Evolutionary conservation across 2,113 vertebrate species (phyloP).

Genomic region (Cottus gobio): DNA sequence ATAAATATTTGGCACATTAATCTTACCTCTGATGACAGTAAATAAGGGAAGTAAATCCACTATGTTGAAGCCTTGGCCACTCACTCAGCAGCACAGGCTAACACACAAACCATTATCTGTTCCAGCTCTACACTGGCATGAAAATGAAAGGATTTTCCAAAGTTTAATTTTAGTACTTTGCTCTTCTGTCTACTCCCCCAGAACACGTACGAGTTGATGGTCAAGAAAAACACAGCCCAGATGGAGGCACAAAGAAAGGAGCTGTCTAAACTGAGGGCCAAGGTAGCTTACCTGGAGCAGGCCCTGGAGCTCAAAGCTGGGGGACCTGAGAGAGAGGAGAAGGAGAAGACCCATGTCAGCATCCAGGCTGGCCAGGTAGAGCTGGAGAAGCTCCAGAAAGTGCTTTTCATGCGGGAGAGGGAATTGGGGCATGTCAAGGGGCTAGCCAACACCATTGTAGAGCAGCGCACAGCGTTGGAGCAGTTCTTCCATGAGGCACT

Average conservation of each 20-base stretch:
- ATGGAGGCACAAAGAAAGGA: slow-evolving; percentile 79
- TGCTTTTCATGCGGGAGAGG: slow-evolving; percentile 83
- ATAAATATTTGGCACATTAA: slow-evolving; percentile 73
- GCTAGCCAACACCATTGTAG: slow-evolving; percentile 82
- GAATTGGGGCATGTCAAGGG: slow-evolving; percentile 86
- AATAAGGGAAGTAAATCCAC: slow-evolving; percentile 51
- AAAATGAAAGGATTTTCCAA: slow-evolving; percentile 16
- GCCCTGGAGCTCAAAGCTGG: slow-evolving; percentile 62
- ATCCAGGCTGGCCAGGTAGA: slow-evolving; percentile 77
- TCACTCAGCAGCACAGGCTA: slow-evolving; percentile 40
- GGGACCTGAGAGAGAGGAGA: slow-evolving; percentile 74
- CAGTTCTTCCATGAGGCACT: slow-evolving; percentile 88
- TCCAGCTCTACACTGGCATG: slow-evolving; percentile 2
- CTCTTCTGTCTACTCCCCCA: slow-evolving; percentile 62
- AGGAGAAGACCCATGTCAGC: slow-evolving; percentile 58
- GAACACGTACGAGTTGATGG: slow-evolving; percentile 83
- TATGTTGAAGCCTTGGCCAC: slow-evolving; percentile 26
- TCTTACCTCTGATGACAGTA: slow-evolving; percentile 59
- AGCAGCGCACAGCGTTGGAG: slow-evolving; percentile 87
- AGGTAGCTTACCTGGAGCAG: slow-evolving; percentile 81
- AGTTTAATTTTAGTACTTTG: neutral
- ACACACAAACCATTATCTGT: slow-evolving; percentile 40
- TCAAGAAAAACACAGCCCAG: slow-evolving; percentile 83
- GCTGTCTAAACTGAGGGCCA: slow-evolving; percentile 77
- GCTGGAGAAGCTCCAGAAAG: slow-evolving; percentile 85